Conservation (phyloP, 1,140 invertebrate species). For the Diorhabda carinulata region DNA sequence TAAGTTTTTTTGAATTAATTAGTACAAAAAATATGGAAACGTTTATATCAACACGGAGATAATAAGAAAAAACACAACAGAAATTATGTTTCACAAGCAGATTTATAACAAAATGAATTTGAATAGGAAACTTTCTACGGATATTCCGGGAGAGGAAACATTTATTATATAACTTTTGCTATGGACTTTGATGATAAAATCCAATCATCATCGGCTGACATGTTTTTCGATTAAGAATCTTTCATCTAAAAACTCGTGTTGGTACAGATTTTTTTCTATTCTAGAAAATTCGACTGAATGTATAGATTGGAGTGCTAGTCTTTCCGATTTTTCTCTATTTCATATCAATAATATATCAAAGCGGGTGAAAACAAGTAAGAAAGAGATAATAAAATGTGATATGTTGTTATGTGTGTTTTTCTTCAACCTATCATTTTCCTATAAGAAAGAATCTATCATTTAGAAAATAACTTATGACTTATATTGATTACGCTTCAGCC, state of each 20-base stretch:
- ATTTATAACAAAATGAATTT: too few relatives aligned
- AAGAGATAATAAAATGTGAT: constrained; percentile 33
- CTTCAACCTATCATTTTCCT: not conserved
- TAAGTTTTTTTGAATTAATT: too few relatives aligned
- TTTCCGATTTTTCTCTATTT: constrained; percentile 7
- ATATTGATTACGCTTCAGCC: too few relatives aligned
- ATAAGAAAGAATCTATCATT: not conserved
- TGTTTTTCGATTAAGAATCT: not conserved
- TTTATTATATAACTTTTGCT: too few relatives aligned
- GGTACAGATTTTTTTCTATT: not conserved
- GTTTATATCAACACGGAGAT: too few relatives aligned
- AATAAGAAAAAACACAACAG: too few relatives aligned
- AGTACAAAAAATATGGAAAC: too few relatives aligned
- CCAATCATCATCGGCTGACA: too few relatives aligned
- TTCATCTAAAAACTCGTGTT: constrained; percentile 6
- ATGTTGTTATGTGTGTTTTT: constrained; percentile 24
- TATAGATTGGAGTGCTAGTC: constrained; percentile 1
- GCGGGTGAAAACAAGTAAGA: constrained; percentile 4
- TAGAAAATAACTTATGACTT: not conserved
- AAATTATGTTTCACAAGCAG: too few relatives aligned
- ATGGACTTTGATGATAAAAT: too few relatives aligned
- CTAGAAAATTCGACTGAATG: constrained; percentile 3
- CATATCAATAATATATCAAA: constrained; percentile 12
- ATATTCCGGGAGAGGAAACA: too few relatives aligned
- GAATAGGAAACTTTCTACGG: too few relatives aligned